Evolutionary conservation across 2,888 invertebrate genomes (phyloP).

Genomic region (Capitulum mitella): DNA sequence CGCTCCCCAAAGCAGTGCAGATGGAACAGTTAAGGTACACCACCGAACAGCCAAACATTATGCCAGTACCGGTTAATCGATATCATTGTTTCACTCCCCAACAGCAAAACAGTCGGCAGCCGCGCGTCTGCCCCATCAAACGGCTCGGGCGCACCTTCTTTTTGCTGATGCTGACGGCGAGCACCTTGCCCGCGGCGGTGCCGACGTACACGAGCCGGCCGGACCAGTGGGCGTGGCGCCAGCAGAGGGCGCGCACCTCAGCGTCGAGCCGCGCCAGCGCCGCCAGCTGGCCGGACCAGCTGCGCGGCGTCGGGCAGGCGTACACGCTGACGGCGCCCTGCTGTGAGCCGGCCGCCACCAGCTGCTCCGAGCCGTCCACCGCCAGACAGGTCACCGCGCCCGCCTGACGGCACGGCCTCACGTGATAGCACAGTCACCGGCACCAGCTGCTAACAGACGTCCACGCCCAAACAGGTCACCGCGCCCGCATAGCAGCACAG

Average conservation of each 20-base stretch:
- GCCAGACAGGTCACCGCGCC: not conserved
- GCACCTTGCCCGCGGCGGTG: constrained; percentile 9
- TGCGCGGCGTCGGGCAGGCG: not conserved
- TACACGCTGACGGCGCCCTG: constrained; percentile 4
- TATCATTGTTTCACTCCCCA: too few species aligned
- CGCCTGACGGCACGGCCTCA: not conserved
- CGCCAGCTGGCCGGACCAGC: constrained; percentile 12
- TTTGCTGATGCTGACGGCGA: not conserved
- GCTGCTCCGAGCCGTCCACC: not conserved
- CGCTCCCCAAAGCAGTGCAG: too few species aligned
- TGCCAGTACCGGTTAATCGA: too few species aligned
- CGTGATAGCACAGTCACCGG: too few species aligned
- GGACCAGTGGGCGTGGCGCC: not conserved
- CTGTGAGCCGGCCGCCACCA: constrained; percentile 12
- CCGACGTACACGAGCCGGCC: not conserved
- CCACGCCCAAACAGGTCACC: not conserved
- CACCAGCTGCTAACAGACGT: too few species aligned
- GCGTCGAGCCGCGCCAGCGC: constrained; percentile 2
- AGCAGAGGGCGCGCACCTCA: constrained; percentile 18
- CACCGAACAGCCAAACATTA: too few species aligned
- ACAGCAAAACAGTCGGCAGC: too few species aligned
- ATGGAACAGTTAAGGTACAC: too few species aligned
- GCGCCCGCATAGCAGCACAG: not conserved
- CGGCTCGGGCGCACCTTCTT: not conserved
- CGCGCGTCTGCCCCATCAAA: too few species aligned